A percentile compares a stretch with the other conserved stretches of the same genome.
phyloP scores from a whole-genome alignment of 1,140 invertebrate genomes.

The Bombus haemorrhoidalis region DNA sequence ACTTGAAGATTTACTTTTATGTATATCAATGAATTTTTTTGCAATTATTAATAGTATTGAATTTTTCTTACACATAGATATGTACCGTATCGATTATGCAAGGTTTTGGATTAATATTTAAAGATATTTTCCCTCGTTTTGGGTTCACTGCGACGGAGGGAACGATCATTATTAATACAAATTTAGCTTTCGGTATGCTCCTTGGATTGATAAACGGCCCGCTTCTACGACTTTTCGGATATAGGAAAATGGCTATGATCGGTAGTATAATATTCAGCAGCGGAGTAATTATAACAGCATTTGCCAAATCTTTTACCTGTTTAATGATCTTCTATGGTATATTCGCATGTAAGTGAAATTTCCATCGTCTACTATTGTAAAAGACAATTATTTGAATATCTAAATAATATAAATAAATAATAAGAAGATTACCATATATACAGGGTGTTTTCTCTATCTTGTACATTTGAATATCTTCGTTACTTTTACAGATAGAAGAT shows the following conservation, averaged over 20 bases:
- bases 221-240: constrained; percentile 80
- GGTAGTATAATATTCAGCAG: constrained; percentile 60
- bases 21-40: neutral
- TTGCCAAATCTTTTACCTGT: constrained; percentile 30
- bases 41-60: neutral
- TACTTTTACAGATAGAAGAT: neutral
- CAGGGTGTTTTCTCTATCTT: too few relatives aligned
- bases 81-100: constrained; percentile 82
- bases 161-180: constrained; percentile 82
- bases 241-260: constrained; percentile 81
- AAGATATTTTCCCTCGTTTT: constrained; percentile 84
- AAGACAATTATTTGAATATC: neutral
- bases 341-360: constrained; percentile 52
- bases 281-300: constrained; percentile 50
- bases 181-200: constrained; percentile 84
- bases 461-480: neutral
- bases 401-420: neutral
- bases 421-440: too few relatives aligned
- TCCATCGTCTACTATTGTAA: neutral
- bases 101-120: constrained; percentile 86
- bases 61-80: constrained; percentile 74
- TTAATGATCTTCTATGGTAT: constrained; percentile 54
- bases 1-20: neutral
- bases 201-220: constrained; percentile 84
- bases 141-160: constrained; percentile 81